Percentiles rank a stretch among this genome's conserved stretches.
Conservation (phyloP, 2,797 vertebrate species). For the Acridotheres tristis region DNA sequence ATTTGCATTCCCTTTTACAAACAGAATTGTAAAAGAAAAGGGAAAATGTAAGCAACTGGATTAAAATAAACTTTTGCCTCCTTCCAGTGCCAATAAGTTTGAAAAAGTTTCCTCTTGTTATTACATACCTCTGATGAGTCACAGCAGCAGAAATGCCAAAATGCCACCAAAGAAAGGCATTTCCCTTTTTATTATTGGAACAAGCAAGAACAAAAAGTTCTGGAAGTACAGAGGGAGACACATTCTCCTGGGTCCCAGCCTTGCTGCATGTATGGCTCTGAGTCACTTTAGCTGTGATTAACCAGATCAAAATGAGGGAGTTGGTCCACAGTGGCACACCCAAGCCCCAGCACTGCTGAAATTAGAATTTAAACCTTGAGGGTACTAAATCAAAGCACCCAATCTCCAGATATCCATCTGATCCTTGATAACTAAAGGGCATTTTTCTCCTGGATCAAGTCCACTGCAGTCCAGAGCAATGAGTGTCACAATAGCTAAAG, state of each 20-base stretch:
- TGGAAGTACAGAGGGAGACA: conserved; percentile 10
- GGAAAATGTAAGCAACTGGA: conserved; percentile 33
- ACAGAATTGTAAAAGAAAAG: background rate
- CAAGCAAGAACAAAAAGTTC: conserved; percentile 48
- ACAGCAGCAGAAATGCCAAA: conserved; percentile 46
- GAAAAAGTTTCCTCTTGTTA: conserved; percentile 35
- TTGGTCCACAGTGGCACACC: conserved; percentile 38
- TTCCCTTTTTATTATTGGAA: conserved; percentile 18
- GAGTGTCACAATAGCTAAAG: background rate
- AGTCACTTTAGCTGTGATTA: conserved; percentile 31
- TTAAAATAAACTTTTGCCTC: conserved; percentile 55
- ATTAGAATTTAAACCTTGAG: background rate
- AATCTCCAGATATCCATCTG: background rate
- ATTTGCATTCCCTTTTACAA: conserved; percentile 44
- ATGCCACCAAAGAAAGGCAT: conserved; percentile 55
- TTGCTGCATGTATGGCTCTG: background rate
- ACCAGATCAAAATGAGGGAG: background rate
- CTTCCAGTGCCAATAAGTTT: conserved; percentile 11
- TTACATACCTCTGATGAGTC: conserved; percentile 48
- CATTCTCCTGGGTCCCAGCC: background rate
- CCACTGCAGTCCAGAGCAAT: background rate
- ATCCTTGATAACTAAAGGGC: background rate
- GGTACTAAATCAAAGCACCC: background rate
- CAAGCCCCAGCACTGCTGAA: background rate
- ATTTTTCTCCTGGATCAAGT: background rate